Percentiles rank a stretch among this genome's conserved stretches.
Evolutionary conservation across 2,888 invertebrate species (phyloP).

Genomic region (Gonocerus acuteangulatus): DNA sequence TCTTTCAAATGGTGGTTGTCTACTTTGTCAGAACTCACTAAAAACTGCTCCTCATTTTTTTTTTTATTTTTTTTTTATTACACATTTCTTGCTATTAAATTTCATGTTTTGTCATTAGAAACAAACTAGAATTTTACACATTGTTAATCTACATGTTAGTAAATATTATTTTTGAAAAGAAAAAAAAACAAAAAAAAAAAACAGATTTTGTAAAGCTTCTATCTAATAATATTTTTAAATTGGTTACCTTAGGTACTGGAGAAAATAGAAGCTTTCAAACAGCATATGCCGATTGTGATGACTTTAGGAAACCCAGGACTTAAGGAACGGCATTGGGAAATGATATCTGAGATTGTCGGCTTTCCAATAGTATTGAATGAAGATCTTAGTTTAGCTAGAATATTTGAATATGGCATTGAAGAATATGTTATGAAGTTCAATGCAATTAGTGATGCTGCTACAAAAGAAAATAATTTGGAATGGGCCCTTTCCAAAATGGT

Average conservation of each 20-base stretch:
- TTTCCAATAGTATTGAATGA: slow-evolving; percentile 79
- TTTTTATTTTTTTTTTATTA: no score
- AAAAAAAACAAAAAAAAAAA: no score
- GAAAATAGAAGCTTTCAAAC: slow-evolving; percentile 78
- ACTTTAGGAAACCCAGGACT: slow-evolving; percentile 92
- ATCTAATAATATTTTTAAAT: no score
- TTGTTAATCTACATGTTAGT: no score
- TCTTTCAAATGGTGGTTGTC: no score
- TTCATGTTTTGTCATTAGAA: no score
- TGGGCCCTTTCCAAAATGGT: slow-evolving; percentile 83
- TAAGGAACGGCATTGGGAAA: slow-evolving; percentile 87
- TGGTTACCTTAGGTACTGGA: slow-evolving; percentile 47
- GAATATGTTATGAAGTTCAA: slow-evolving; percentile 86
- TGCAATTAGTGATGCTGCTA: slow-evolving; percentile 85
- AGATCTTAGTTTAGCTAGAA: slow-evolving; percentile 69
- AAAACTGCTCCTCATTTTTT: no score
- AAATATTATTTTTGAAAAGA: no score
- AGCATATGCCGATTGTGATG: slow-evolving; percentile 82
- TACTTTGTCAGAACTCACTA: no score
- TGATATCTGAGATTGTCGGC: slow-evolving; percentile 88
- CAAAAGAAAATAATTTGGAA: slow-evolving; percentile 90
- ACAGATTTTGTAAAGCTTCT: no score
- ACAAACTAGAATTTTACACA: no score
- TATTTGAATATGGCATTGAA: slow-evolving; percentile 79
- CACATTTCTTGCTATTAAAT: no score